A percentile compares a stretch with the other conserved stretches of the same genome.
Conservation (phyloP, 1,140 invertebrate species). For the Macrosteles quadrilineatus region DNA sequence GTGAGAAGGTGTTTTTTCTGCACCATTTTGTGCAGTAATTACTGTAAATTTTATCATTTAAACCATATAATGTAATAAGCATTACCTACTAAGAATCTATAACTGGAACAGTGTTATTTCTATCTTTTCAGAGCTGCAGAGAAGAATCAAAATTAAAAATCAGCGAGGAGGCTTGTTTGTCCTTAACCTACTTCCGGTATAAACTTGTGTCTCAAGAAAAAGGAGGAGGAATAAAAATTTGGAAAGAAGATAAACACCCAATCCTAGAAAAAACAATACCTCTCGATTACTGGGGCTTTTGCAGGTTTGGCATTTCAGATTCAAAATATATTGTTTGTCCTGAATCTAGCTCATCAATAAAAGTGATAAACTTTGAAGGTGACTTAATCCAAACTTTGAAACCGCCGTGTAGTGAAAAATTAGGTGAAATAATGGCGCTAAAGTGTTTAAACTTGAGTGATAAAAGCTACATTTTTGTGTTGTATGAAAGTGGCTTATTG, state of each 20-base stretch:
- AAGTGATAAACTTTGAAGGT: constrained; percentile 59
- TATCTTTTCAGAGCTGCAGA: constrained; percentile 43
- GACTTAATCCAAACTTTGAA: constrained; percentile 51
- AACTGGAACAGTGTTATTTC: too few species aligned
- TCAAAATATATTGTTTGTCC: constrained; percentile 62
- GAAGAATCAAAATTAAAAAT: constrained; percentile 6
- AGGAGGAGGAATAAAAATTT: constrained; percentile 64
- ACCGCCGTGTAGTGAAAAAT: constrained; percentile 49
- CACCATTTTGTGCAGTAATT: too few species aligned
- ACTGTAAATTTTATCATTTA: too few species aligned
- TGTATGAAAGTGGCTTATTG: constrained; percentile 67
- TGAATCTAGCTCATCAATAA: constrained; percentile 62
- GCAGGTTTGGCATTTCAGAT: constrained; percentile 60
- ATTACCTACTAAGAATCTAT: too few species aligned
- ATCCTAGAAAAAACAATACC: constrained; percentile 56
- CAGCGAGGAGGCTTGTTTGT: constrained; percentile 14
- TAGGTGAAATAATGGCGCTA: constrained; percentile 64
- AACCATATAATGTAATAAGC: too few species aligned
- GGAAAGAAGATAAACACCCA: constrained; percentile 62
- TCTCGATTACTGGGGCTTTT: constrained; percentile 65
- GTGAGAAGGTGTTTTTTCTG: too few species aligned
- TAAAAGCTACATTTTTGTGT: constrained; percentile 57
- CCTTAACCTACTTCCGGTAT: constrained; percentile 42
- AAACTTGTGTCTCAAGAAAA: constrained; percentile 68
- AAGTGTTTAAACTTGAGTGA: constrained; percentile 59